A percentile compares a stretch with the other conserved stretches of the same genome.
phyloP scores from a whole-genome alignment of 2,888 invertebrate species.

The Hipparchia sbordonii region DNA sequence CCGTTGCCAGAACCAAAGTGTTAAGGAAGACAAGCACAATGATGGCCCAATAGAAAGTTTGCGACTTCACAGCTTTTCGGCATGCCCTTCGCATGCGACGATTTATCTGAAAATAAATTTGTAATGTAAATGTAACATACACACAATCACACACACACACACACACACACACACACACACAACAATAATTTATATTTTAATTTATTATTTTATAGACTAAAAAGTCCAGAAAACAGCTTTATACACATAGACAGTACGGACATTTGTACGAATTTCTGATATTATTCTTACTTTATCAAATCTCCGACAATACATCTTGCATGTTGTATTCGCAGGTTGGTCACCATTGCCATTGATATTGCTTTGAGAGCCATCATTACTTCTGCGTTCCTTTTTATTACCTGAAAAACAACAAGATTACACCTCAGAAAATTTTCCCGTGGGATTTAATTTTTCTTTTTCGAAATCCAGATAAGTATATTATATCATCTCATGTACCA shows the following conservation, averaged over 20 bases:
- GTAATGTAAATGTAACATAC: too few species aligned
- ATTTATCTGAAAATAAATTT: constrained; percentile 81
- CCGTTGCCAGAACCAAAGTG: constrained; percentile 97
- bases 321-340: constrained; percentile 83
- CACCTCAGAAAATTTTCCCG: not conserved
- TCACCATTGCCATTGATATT: constrained; percentile 63
- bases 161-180: too few species aligned
- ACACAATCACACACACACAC: too few species aligned
- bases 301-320: constrained; percentile 67
- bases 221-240: too few species aligned
- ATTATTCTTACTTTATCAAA: constrained; percentile 66
- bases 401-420: constrained; percentile 47
- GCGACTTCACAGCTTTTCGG: constrained; percentile 97
- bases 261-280: too few species aligned
- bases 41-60: constrained; percentile 99
- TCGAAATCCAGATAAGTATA: too few species aligned
- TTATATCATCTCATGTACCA: too few species aligned
- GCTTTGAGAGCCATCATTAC: constrained; percentile 68
- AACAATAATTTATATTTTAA: too few species aligned
- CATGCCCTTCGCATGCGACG: constrained; percentile 94
- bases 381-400: constrained; percentile 64
- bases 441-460: not conserved
- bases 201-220: too few species aligned
- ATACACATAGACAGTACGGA: too few species aligned
- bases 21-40: constrained; percentile 98